These are phyloP conservation scores for Polymixis lichenea DNA, from an alignment of 2,888 invertebrate genomes.

Conservation along the genomic window DNA sequence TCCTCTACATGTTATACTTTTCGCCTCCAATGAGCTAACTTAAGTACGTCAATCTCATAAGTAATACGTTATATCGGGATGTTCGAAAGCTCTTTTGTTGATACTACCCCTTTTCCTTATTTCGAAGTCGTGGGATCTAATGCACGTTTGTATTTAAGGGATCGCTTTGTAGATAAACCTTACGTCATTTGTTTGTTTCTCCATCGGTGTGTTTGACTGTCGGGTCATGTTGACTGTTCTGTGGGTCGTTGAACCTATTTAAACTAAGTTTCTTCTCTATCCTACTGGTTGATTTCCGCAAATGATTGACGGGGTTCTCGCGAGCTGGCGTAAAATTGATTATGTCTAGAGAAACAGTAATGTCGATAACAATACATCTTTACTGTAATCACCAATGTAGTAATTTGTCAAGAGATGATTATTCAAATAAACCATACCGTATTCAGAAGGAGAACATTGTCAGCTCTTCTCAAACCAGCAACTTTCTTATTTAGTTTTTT, in stretches of 20 bases:
- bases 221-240: slow-evolving; percentile 1
- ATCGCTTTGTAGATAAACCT: slow-evolving; percentile 27
- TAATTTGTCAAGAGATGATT: too few relatives aligned
- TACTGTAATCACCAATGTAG: background rate
- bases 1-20: slow-evolving; percentile 46
- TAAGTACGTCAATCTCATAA: slow-evolving; percentile 57
- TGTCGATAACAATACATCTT: background rate
- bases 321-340: background rate
- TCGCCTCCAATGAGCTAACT: slow-evolving; percentile 48
- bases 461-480: too few relatives aligned
- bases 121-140: slow-evolving; percentile 35
- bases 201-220: slow-evolving; percentile 11
- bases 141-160: slow-evolving; percentile 39
- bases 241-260: slow-evolving; percentile 17
- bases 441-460: too few relatives aligned
- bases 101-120: slow-evolving; percentile 58
- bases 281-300: background rate
- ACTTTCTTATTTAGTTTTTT: too few relatives aligned
- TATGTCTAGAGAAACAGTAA: background rate
- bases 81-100: slow-evolving; percentile 44
- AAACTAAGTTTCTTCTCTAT: background rate
- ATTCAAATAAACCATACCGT: too few relatives aligned
- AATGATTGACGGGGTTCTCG: background rate
- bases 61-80: slow-evolving; percentile 53
- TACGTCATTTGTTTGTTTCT: slow-evolving; percentile 32